These are phyloP conservation scores for Bicyclus anynana DNA, from an alignment of 1,140 invertebrate species.

Conservation along the genomic window DNA sequence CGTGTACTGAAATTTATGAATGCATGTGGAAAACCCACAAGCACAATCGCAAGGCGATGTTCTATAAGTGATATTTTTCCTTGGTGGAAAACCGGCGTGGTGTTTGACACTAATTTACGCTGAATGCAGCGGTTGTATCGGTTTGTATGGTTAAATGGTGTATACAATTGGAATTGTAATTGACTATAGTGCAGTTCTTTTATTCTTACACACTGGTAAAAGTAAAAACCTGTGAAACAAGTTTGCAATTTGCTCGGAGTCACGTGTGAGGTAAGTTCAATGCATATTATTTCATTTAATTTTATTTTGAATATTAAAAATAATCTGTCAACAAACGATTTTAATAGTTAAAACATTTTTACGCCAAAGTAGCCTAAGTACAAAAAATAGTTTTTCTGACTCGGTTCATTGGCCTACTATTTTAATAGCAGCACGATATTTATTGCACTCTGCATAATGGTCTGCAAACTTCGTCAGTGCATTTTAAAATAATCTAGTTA, in stretches of 20 bases:
- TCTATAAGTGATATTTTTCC: conserved; percentile 34
- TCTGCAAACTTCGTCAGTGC: too few relatives aligned
- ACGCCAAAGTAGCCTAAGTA: neutral
- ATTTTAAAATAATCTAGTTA: too few relatives aligned
- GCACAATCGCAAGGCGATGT: conserved; percentile 23
- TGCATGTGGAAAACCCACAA: conserved; percentile 45
- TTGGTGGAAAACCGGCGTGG: conserved; percentile 36
- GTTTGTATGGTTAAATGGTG: conserved; percentile 9
- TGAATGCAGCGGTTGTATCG: conserved; percentile 3
- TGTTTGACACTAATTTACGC: conserved; percentile 13
- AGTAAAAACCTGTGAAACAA: neutral
- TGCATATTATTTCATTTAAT: too few relatives aligned
- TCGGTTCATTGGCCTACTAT: neutral
- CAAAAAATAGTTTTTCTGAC: neutral
- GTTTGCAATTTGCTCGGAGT: neutral
- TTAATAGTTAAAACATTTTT: neutral
- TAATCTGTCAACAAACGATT: neutral
- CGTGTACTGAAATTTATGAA: conserved; percentile 37
- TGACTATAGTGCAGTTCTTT: conserved; percentile 2
- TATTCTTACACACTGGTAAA: neutral
- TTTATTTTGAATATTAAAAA: neutral
- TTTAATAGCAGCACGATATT: neutral
- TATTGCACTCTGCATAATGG: neutral
- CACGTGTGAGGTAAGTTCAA: conserved; percentile 2
- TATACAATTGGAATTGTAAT: conserved; percentile 9